These are phyloP conservation scores for Tetrao urogallus DNA, from an alignment of 2,113 vertebrate species.

Conservation along the genomic window DNA sequence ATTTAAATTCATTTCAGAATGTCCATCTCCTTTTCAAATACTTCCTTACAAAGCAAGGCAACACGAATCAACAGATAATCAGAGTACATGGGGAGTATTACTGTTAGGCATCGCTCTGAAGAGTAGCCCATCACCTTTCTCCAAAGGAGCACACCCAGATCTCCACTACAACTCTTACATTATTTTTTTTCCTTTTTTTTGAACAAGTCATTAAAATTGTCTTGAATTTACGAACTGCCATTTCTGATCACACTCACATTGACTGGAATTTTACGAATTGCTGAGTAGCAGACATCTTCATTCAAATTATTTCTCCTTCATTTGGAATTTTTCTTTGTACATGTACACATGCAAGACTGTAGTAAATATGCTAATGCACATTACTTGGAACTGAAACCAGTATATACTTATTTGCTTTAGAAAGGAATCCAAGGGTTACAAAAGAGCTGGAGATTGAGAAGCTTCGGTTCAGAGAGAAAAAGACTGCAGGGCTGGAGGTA, in stretches of 20 bases:
- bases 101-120: background rate
- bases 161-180: background rate
- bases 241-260: background rate
- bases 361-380: background rate
- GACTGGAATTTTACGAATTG: background rate
- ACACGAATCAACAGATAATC: background rate
- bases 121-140: background rate
- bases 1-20: background rate
- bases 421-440: background rate
- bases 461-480: background rate
- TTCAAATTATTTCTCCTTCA: background rate
- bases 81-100: background rate
- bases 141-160: background rate
- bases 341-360: background rate
- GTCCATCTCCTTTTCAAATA: background rate
- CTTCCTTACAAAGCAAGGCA: background rate
- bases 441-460: background rate
- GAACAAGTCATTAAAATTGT: background rate
- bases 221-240: background rate
- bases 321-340: background rate
- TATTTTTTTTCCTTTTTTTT: background rate
- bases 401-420: background rate
- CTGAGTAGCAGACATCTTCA: background rate
- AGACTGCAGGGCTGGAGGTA: background rate
- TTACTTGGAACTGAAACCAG: background rate